Percentiles rank a stretch among this genome's conserved stretches.
Conservation (phyloP, 2,888 invertebrate genomes). For the Podabrus alpinus region DNA sequence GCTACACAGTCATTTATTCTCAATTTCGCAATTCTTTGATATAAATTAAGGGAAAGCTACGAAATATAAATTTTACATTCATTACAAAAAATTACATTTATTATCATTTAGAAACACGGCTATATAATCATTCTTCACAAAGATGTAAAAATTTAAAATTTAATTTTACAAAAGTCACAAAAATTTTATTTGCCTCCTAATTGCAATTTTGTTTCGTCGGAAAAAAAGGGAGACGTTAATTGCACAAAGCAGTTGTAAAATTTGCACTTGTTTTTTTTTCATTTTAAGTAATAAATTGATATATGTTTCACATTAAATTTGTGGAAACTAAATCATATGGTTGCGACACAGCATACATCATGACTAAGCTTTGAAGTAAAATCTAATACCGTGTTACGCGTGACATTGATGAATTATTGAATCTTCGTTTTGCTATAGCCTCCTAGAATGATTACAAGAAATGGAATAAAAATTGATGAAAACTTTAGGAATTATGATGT, state of each 20-base stretch:
- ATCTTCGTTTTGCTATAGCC: constrained; percentile 10
- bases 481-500: constrained; percentile 13
- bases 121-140: neutral
- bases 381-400: constrained; percentile 19
- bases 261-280: neutral
- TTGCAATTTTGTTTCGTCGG: neutral
- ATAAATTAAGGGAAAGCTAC: neutral
- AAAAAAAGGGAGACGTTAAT: neutral
- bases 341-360: constrained; percentile 8
- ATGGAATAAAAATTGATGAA: constrained; percentile 17
- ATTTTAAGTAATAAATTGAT: neutral
- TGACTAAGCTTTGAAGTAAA: constrained; percentile 11
- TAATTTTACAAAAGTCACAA: neutral
- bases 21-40: neutral
- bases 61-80: neutral
- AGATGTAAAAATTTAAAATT: neutral
- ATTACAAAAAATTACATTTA: neutral
- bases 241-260: neutral
- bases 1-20: neutral
- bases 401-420: constrained; percentile 22
- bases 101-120: neutral
- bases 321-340: constrained; percentile 6
- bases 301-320: constrained; percentile 3
- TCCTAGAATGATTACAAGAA: constrained; percentile 9
- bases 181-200: neutral